phyloP scores from a whole-genome alignment of 2,888 invertebrate species.

The Apamea sordens region DNA sequence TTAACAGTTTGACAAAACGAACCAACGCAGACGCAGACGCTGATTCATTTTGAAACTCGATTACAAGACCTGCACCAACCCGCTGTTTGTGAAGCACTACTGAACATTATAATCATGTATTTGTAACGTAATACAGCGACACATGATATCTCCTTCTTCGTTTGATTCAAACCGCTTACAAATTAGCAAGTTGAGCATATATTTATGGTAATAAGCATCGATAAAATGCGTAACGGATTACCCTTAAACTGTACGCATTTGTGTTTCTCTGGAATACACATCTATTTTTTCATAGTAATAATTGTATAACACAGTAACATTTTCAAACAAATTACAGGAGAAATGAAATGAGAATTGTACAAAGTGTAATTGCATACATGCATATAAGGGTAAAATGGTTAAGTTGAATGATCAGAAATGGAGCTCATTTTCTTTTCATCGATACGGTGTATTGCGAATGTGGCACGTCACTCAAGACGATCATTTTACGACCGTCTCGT shows the following conservation, averaged over 20 bases:
- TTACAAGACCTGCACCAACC: slow-evolving; percentile 22
- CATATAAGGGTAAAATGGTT: slow-evolving; percentile 4
- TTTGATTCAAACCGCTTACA: slow-evolving; percentile 58
- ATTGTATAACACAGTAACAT: slow-evolving; percentile 20
- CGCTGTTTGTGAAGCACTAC: slow-evolving; percentile 11
- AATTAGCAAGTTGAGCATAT: slow-evolving; percentile 57
- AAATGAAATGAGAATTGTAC: slow-evolving; percentile 20
- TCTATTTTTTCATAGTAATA: slow-evolving; percentile 22
- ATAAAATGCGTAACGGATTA: slow-evolving; percentile 17
- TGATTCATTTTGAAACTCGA: slow-evolving; percentile 18
- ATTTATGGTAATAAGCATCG: slow-evolving; percentile 45
- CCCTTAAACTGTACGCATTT: slow-evolving; percentile 29
- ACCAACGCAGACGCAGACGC: slow-evolving; percentile 4
- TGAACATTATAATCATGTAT: slow-evolving; percentile 25
- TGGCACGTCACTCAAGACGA: slow-evolving; percentile 77
- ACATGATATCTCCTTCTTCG: slow-evolving; percentile 55
- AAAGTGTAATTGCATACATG: slow-evolving; percentile 16
- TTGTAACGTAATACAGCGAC: slow-evolving; percentile 47
- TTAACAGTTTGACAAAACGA: slow-evolving; percentile 20
- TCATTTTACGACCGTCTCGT: slow-evolving; percentile 87
- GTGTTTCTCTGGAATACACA: slow-evolving; percentile 6
- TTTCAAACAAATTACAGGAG: slow-evolving; percentile 15
- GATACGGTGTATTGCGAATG: slow-evolving; percentile 51
- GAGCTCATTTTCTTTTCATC: slow-evolving; percentile 55
- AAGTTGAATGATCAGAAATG: slow-evolving; percentile 4